Evolutionary conservation across 2,888 invertebrate species (phyloP).

Genomic region (Lydus trimaculatus): DNA sequence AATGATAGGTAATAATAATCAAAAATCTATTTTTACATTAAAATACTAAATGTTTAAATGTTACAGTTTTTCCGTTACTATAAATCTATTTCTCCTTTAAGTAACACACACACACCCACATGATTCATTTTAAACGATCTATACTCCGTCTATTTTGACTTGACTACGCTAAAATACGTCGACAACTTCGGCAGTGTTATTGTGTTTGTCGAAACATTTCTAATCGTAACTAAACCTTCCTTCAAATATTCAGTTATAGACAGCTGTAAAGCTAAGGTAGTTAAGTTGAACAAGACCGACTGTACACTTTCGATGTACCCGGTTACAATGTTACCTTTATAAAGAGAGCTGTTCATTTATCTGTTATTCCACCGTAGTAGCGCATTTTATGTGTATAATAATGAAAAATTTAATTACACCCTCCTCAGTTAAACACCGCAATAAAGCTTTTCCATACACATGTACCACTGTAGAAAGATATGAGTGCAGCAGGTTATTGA

Average conservation of each 20-base stretch:
- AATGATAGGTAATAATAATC: constrained; percentile 4
- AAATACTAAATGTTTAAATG: not conserved
- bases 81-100: not conserved
- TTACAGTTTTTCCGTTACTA: not conserved
- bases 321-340: too few species aligned
- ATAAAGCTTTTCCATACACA: constrained; percentile 23
- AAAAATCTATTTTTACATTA: constrained; percentile 2
- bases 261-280: too few species aligned
- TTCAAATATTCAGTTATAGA: too few species aligned
- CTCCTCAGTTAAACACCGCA: not conserved
- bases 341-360: not conserved
- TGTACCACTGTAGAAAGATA: constrained; percentile 47
- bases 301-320: too few species aligned
- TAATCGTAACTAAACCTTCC: too few species aligned
- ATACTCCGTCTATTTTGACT: not conserved
- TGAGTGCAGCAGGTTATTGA: constrained; percentile 59
- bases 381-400: not conserved
- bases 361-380: not conserved
- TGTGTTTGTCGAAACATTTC: too few species aligned
- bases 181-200: too few species aligned
- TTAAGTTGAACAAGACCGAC: too few species aligned
- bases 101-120: not conserved
- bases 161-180: too few species aligned
- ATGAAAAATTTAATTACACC: not conserved
- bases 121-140: not conserved